Base-by-base conservation (phyloP, 1,140 invertebrate genomes). In the Microplitis demolitor region DNA sequence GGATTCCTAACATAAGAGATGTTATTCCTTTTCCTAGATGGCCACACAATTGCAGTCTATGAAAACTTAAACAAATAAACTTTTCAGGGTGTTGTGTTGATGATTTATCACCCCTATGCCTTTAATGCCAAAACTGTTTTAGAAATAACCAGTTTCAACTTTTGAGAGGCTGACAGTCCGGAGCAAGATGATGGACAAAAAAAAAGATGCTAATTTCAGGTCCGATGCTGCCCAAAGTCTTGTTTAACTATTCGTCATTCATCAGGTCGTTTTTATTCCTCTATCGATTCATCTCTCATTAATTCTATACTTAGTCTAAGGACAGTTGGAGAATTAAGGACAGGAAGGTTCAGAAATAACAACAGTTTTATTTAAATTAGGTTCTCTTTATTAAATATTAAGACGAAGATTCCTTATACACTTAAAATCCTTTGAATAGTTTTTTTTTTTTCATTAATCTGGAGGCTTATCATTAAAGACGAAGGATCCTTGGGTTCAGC, bases 21-120 rank as follows among this genome's bases (percentile, higher is more conserved):
- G 93, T 94, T 6, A 91, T 97, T 80, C 94, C 97, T n/a, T 99
- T 98, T 88, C 97, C 97, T 9, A 89, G 97, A 76, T 97, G 93
- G 92, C 92, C 95, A 56, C 94, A 96, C 83, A 94, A 97, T 83
- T 97, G 95, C 89, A 89, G 88, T 82, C 88, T 96, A 87, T 96
- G 89, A 88, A 45, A 45, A 9, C 39, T 8, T 6, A 9, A 45
- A 45, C 6, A 45, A 45, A 86, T 84, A 81, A 81, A 84, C 13
- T 68, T 80, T 77, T 75, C 35, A 80, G 74, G 72, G 53, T 24
- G 72, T 77, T 72, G 74, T 78, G 11, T 76, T 75, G 14, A 67
- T 78, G 50, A 74, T 79, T 78, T 58, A 69, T 61, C 64, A 35
- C 62, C 34, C 14, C 31, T 35, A n/a, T 64, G 39, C 39, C 24